A percentile compares a stretch with the other conserved stretches of the same genome.
Evolutionary conservation across 2,888 invertebrate genomes (phyloP).

Genomic region (Itoplectis maculator): DNA sequence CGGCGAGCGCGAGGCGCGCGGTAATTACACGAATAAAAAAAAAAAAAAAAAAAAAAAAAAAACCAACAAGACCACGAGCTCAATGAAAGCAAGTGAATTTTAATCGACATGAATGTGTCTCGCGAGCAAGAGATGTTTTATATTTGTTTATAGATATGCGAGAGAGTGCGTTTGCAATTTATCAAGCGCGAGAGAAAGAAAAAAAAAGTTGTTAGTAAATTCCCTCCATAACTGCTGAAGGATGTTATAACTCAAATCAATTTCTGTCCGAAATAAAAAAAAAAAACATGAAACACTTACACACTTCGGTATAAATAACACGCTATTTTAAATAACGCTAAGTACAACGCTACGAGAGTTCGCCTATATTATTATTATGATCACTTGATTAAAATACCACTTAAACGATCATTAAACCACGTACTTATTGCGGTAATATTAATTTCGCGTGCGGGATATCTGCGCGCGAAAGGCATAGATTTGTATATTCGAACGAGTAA

Average conservation of each 20-base stretch:
- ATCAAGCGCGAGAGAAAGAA: slow-evolving; percentile 71
- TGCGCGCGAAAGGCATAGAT: slow-evolving; percentile 74
- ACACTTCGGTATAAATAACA: slow-evolving; percentile 79
- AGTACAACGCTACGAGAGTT: slow-evolving; percentile 82
- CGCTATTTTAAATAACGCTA: slow-evolving; percentile 84
- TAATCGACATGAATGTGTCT: slow-evolving; percentile 66
- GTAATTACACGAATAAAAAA: slow-evolving; percentile 8
- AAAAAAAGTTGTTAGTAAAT: slow-evolving; percentile 81
- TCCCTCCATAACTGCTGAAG: slow-evolving; percentile 83
- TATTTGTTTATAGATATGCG: slow-evolving; percentile 82
- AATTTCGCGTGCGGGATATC: slow-evolving; percentile 58
- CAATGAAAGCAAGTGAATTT: slow-evolving; percentile 59
- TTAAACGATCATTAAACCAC: slow-evolving; percentile 73
- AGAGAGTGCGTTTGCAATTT: slow-evolving; percentile 70
- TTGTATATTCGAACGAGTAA: slow-evolving; percentile 82
- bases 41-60: too few species aligned
- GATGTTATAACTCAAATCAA: slow-evolving; percentile 77
- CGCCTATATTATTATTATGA: slow-evolving; percentile 75
- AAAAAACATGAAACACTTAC: slow-evolving; percentile 36
- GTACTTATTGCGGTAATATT: slow-evolving; percentile 65
- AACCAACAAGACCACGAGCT: slow-evolving; percentile 42
- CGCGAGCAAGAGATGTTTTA: slow-evolving; percentile 77
- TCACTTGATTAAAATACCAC: slow-evolving; percentile 54
- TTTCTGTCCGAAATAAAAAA: slow-evolving; percentile 81
- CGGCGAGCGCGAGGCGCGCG: neutral